Base-by-base conservation (phyloP, 2,888 invertebrate species). In the Theretra japonica region DNA sequence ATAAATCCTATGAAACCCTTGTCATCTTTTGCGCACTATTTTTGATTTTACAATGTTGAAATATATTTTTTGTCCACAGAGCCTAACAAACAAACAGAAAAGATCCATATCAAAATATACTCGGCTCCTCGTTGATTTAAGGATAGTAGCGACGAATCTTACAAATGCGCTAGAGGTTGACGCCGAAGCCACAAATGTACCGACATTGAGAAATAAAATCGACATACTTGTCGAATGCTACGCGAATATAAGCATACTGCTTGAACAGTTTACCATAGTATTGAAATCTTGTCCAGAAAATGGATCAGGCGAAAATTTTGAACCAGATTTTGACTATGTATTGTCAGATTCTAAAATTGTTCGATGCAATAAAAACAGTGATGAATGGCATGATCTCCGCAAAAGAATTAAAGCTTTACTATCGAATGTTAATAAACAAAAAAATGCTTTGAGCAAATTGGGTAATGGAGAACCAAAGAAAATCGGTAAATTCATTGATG, bases 201-300 rank as follows among this genome's bases (percentile, higher is more conserved):
- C 80, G 0, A 88, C 88, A 53, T 73, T 95, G n/a, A 81, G 85
- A 41, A 80, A 86, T 17, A 91, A 89, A 80, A 80, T 95, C 1
- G 82, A 90, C 5, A 85, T 89, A 15, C 83, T 96, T 0, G 92
- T 88, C 57, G 90, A 95, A 68, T 88, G 95, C 70, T 89, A 96
- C 73, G 93, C 95, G 1, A 93, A 95, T 71, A 83, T 93, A 8
- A 87, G 93, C 57, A 91, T 95, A 72, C 91, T 96, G 15, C 88
- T 97, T 30, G 96, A 96, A 76, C 98, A 98, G 83, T 96, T 97
- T 79, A 89, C 93, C 72, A 86, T 97, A 1, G 89, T 97, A 25
- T 84, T 98, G 0, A 95, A 96, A 80, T 95, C 93, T 0, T 87
- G 88, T 50, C 94, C 94, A 23, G 91, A 90, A 76, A 82, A 84